These are phyloP conservation scores for Rhynchotus rufescens DNA, from an alignment of 2,797 vertebrate species.

Conservation along the genomic window DNA sequence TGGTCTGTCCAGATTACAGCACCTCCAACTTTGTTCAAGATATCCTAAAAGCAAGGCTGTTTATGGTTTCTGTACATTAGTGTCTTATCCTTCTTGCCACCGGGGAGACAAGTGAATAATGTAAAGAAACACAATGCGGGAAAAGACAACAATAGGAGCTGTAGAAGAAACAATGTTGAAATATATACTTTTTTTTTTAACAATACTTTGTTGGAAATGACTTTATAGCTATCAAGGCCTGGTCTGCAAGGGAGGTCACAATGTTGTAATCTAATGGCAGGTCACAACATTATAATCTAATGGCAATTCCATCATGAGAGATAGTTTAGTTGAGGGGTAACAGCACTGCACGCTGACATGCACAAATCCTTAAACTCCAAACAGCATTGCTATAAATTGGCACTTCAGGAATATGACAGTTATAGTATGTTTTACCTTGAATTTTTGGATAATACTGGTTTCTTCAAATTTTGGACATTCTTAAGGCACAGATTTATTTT, in stretches of 20 bases:
- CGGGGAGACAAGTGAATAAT: neutral
- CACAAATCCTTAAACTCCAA: accelerated
- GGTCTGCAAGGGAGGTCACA: neutral
- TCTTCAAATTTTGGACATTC: neutral
- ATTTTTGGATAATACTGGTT: accelerated
- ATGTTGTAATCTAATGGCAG: neutral
- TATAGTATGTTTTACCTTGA: accelerated
- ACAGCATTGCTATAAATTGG: accelerated
- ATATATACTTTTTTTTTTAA: neutral
- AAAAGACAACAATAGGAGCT: neutral
- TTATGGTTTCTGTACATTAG: neutral
- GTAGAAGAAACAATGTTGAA: neutral
- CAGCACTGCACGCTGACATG: accelerated
- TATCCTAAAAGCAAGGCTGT: neutral
- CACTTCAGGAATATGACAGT: neutral
- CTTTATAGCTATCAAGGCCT: neutral
- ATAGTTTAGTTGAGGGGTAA: neutral
- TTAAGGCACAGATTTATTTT: neutral
- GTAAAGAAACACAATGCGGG: neutral
- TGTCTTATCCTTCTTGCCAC: neutral
- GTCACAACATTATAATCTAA: neutral
- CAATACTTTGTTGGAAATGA: neutral
- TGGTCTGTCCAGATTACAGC: neutral
- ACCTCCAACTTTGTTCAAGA: neutral
- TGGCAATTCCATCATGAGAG: neutral